Evolutionary conservation across 2,888 invertebrate species (phyloP).

Genomic region (Eledona agricola): DNA sequence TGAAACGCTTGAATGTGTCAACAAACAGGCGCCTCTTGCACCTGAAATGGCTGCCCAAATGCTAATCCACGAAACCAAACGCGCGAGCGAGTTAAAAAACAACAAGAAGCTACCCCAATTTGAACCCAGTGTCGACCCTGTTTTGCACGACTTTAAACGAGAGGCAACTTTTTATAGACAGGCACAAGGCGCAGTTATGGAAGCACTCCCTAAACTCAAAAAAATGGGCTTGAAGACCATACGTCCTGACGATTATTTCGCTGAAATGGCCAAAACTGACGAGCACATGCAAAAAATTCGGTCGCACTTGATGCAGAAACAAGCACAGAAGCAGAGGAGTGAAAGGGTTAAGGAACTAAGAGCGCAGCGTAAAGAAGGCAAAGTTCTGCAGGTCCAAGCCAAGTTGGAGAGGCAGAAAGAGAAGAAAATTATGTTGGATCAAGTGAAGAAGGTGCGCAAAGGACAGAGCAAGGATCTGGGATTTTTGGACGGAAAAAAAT

Average conservation of each 20-base stretch:
- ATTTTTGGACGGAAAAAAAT: constrained; percentile 74
- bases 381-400: constrained; percentile 84
- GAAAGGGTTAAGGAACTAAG: constrained; percentile 91
- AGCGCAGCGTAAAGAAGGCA: constrained; percentile 91
- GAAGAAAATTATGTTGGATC: constrained; percentile 90
- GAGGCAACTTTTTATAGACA: constrained; percentile 89
- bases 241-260: constrained; percentile 96
- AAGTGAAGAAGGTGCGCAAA: constrained; percentile 92
- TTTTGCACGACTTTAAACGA: constrained; percentile 89
- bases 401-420: constrained; percentile 87
- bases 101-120: constrained; percentile 74
- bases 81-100: constrained; percentile 72
- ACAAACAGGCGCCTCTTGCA: constrained; percentile 80
- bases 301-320: constrained; percentile 82
- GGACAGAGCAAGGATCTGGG: constrained; percentile 79
- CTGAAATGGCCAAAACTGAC: constrained; percentile 98
- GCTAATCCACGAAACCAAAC: constrained; percentile 77
- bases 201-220: constrained; percentile 81
- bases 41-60: constrained; percentile 84
- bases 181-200: constrained; percentile 84
- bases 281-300: constrained; percentile 97
- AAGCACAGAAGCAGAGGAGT: constrained; percentile 83
- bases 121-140: constrained; percentile 76
- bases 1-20: constrained; percentile 83
- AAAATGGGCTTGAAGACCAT: constrained; percentile 79